Conservation (phyloP, 2,888 invertebrate species). For the Polydesmus complanatus region DNA sequence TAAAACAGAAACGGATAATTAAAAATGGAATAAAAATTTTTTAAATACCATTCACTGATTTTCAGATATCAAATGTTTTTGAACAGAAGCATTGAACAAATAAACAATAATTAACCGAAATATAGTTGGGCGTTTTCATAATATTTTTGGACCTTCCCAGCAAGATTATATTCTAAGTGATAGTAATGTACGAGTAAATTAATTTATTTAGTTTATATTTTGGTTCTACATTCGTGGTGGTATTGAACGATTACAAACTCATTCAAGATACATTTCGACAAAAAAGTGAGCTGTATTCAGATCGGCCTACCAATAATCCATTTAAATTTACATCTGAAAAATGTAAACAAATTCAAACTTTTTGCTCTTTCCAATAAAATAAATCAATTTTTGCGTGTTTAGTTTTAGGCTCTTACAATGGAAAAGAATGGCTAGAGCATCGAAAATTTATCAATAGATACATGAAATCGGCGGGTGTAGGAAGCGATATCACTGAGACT, state of each 20-base stretch:
- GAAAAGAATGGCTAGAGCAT: neutral
- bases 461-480: neutral
- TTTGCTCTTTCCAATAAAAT: too few relatives aligned
- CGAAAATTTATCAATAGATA: neutral
- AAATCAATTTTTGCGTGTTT: too few relatives aligned
- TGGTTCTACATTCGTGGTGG: neutral
- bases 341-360: neutral
- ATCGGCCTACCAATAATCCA: neutral
- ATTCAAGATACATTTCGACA: neutral
- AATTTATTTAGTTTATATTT: neutral
- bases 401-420: too few relatives aligned
- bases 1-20: too few relatives aligned
- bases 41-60: too few relatives aligned
- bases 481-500: neutral
- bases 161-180: too few relatives aligned
- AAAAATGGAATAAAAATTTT: too few relatives aligned
- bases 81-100: too few relatives aligned
- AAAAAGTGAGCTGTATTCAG: neutral
- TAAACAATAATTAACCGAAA: too few relatives aligned
- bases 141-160: too few relatives aligned
- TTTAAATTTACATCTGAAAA: neutral
- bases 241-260: neutral
- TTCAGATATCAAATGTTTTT: too few relatives aligned
- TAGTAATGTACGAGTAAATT: neutral
- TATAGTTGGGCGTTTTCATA: too few relatives aligned